Base-by-base conservation (phyloP, 2,888 invertebrate species). In the Globia sparganii region DNA sequence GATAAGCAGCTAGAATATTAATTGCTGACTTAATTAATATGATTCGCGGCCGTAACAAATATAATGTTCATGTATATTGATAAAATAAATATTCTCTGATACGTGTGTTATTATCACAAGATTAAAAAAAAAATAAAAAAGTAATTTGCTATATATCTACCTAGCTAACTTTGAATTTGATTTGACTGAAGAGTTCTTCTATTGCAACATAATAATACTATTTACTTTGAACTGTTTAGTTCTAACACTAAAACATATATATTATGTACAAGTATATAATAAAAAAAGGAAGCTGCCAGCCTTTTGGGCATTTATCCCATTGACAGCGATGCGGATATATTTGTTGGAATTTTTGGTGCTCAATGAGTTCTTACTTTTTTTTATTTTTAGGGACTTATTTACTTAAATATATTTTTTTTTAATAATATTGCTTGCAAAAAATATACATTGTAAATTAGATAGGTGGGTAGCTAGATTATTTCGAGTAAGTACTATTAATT, bases 1-100 rank as follows among this genome's bases (percentile, higher is more conserved):
- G n/a, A n/a, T n/a, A n/a, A n/a, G n/a, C n/a, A n/a, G n/a, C n/a
- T n/a, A n/a, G n/a, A n/a, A n/a, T n/a, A n/a, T n/a, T n/a, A n/a
- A n/a, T n/a, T n/a, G n/a, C n/a, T n/a, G 46, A 46, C 5, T 4
- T 18, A 5, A 43, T 13, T 40, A 46, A 46, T 46, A 46, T 46
- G 43, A 43, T 13, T 43, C 37, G 37, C 13, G 43, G 43, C 13
- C 4, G 46, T 46, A 46, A 46, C 46, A 46, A 46, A 18, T 46
- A 40, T 11, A 85, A 43, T 46, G 25, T 83, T 74, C 11, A 77
- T 53, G 15, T 77, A 69, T 71, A 69, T 56, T 68, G 11, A 65
- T 43, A 62, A 59, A 61, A 83, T 86, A 31, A 40, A 75, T 37
- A 86, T 82, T 83, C 79, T 67, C 58, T 31, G 28, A 81, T 75